Evolutionary conservation across 1,140 invertebrate genomes (phyloP).

Genomic region (Drosophila paulistorum): DNA sequence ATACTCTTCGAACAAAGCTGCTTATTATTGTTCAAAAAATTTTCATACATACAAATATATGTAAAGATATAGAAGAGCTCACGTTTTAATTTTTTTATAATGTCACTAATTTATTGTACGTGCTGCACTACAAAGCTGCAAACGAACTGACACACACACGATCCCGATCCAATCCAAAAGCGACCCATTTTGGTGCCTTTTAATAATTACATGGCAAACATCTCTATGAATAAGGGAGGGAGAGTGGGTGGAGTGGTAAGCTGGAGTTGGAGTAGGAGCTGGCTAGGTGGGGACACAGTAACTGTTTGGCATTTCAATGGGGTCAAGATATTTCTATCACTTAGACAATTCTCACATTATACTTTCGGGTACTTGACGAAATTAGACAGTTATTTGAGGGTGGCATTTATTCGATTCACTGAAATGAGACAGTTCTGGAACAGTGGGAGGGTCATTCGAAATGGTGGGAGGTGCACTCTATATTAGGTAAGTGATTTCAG

Average conservation of each 20-base stretch:
- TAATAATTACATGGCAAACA: slow-evolving; percentile 69
- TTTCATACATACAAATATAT: not conserved
- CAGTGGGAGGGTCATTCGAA: slow-evolving; percentile 12
- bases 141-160: slow-evolving; percentile 53
- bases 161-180: slow-evolving; percentile 23
- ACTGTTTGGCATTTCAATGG: slow-evolving; percentile 66
- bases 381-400: slow-evolving; percentile 38
- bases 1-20: slow-evolving; percentile 48
- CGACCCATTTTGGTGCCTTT: slow-evolving; percentile 75
- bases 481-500: not conserved
- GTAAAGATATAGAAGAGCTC: slow-evolving; percentile 45
- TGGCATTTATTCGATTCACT: slow-evolving; percentile 58
- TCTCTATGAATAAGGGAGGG: slow-evolving; percentile 18
- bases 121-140: slow-evolving; percentile 71
- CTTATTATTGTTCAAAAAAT: slow-evolving; percentile 59
- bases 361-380: slow-evolving; percentile 19
- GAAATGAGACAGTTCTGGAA: slow-evolving; percentile 45
- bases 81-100: slow-evolving; percentile 81
- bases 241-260: not conserved
- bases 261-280: not conserved
- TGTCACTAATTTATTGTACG: slow-evolving; percentile 80
- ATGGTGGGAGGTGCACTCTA: not conserved
- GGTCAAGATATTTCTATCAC: slow-evolving; percentile 34
- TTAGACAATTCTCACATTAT: slow-evolving; percentile 6
- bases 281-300: slow-evolving; percentile 19